phyloP scores from a whole-genome alignment of 2,888 invertebrate species.

The Lydus trimaculatus region DNA sequence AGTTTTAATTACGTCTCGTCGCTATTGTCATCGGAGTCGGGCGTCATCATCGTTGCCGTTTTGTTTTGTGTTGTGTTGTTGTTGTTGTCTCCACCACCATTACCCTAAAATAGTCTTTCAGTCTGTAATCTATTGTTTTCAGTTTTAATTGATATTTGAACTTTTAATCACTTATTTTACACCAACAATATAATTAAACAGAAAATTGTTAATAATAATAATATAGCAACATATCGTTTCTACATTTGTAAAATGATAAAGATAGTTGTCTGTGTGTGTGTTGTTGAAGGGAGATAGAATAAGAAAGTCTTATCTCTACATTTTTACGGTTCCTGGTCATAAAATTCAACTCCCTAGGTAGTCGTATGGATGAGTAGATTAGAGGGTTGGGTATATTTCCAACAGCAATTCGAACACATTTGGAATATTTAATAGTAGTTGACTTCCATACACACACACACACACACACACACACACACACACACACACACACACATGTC shows the following conservation, averaged over 20 bases:
- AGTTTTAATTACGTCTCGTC: constrained; percentile 29
- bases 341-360: constrained; percentile 32
- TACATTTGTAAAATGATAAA: background rate
- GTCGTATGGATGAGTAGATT: constrained; percentile 21
- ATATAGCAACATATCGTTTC: background rate
- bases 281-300: background rate
- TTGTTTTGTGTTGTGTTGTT: background rate
- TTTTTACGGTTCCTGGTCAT: constrained; percentile 34
- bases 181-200: no score
- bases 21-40: constrained; percentile 6
- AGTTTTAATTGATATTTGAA: background rate
- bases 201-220: no score
- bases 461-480: background rate
- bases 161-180: background rate
- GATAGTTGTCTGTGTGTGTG: background rate
- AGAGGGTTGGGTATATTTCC: constrained; percentile 7
- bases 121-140: background rate
- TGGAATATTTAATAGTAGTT: constrained; percentile 26
- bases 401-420: constrained; percentile 14
- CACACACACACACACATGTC: background rate
- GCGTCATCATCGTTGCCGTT: constrained; percentile 11
- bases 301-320: constrained; percentile 28
- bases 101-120: background rate
- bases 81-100: background rate
- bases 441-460: background rate